Percentiles rank a stretch among this genome's conserved stretches.
Evolutionary conservation across 2,797 vertebrate genomes (phyloP).

Genomic region (Netta rufina): DNA sequence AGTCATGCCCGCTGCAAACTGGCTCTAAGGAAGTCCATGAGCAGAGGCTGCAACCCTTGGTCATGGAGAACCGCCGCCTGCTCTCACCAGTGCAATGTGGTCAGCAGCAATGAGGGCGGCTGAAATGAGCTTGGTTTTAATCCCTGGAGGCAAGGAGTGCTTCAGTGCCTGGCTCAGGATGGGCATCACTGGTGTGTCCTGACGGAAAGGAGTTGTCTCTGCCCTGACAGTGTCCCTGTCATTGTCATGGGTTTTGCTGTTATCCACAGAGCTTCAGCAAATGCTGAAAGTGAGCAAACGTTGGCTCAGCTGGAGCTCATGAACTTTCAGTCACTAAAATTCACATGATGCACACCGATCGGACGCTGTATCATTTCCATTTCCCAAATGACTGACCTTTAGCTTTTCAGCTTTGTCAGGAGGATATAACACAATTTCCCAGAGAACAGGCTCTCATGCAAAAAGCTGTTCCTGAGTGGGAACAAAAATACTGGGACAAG

Average conservation of each 20-base stretch:
- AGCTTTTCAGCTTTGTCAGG: conserved; percentile 12
- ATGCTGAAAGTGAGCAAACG: neutral
- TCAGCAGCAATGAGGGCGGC: neutral
- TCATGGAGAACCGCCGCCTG: accelerated
- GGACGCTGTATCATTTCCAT: neutral
- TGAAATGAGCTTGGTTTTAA: neutral
- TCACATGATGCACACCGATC: neutral
- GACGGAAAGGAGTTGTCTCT: neutral
- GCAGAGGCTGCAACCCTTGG: neutral
- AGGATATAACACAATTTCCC: conserved; percentile 55
- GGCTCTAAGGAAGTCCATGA: neutral
- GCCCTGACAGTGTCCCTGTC: neutral
- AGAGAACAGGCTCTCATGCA: conserved; percentile 8
- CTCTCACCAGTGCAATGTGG: accelerated
- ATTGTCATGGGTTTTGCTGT: neutral
- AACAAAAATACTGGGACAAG: conserved; percentile 44
- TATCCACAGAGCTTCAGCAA: neutral
- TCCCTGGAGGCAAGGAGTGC: neutral
- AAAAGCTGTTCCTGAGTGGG: conserved; percentile 42
- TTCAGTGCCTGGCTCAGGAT: accelerated
- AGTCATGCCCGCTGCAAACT: neutral
- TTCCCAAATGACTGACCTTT: conserved; percentile 58
- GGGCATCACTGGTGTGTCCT: neutral
- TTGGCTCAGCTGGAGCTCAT: neutral
- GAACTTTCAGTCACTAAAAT: neutral